Percentiles rank a stretch among this genome's conserved stretches.
phyloP scores from a whole-genome alignment of 2,888 invertebrate genomes.

The Macaria notata region DNA sequence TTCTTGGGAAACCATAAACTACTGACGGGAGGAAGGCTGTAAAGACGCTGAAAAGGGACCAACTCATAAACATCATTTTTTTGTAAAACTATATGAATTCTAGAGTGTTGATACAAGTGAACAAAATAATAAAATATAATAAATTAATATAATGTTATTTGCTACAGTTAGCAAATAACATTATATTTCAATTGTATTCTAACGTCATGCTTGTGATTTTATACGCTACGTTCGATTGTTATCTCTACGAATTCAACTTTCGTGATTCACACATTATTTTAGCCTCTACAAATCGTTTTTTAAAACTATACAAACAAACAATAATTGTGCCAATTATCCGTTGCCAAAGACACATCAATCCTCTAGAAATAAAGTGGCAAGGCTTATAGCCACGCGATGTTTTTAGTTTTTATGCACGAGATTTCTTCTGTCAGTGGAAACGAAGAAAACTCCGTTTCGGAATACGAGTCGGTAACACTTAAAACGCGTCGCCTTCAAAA shows the following conservation, averaged over 20 bases:
- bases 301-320: slow-evolving; percentile 15
- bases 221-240: too few relatives aligned
- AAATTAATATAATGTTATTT: too few relatives aligned
- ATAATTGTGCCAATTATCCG: slow-evolving; percentile 21
- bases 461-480: slow-evolving; percentile 49
- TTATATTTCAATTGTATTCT: too few relatives aligned
- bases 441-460: slow-evolving; percentile 41
- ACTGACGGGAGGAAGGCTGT: too few relatives aligned
- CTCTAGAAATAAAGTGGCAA: slow-evolving; percentile 22
- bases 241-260: neutral
- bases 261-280: neutral
- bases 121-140: too few relatives aligned
- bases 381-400: slow-evolving; percentile 11
- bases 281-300: slow-evolving; percentile 3
- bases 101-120: too few relatives aligned
- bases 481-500: slow-evolving; percentile 63
- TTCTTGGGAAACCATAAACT: too few relatives aligned
- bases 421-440: slow-evolving; percentile 19
- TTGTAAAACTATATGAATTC: too few relatives aligned
- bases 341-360: slow-evolving; percentile 19
- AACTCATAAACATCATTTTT: too few relatives aligned
- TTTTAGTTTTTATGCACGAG: neutral
- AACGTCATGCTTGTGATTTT: too few relatives aligned
- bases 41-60: too few relatives aligned
- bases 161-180: too few relatives aligned